These are phyloP conservation scores for Leptodactylus fallax DNA, from an alignment of 2,797 vertebrate genomes.

Conservation along the genomic window DNA sequence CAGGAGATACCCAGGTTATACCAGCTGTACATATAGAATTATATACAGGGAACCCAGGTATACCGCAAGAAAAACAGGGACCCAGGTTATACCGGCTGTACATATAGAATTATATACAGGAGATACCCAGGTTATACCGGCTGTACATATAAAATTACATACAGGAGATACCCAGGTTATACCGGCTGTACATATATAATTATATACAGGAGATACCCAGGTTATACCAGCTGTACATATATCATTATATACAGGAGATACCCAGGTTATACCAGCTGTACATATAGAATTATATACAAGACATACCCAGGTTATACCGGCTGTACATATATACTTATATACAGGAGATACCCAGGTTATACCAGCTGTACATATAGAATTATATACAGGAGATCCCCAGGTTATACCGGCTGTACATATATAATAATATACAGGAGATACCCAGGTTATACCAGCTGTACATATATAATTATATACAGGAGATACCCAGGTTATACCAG, in stretches of 20 bases:
- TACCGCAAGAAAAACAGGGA: too few species aligned
- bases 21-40: too few species aligned
- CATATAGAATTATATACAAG: background rate
- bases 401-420: too few species aligned
- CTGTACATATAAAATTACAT: background rate
- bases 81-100: too few species aligned
- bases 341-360: background rate
- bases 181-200: background rate
- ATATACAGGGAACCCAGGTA: too few species aligned
- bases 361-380: background rate
- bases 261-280: background rate
- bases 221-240: too few species aligned
- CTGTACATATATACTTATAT: background rate
- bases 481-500: background rate
- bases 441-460: background rate
- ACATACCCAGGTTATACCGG: too few species aligned
- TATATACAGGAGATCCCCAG: background rate
- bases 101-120: background rate
- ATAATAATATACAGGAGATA: background rate
- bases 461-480: background rate
- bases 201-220: background rate
- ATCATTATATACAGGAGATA: background rate
- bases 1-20: too few species aligned
- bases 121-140: background rate
- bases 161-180: background rate